Percentiles rank a stretch among this genome's conserved stretches.
Conservation (phyloP, 2,888 invertebrate species). For the Lasioglossum malachurum region DNA sequence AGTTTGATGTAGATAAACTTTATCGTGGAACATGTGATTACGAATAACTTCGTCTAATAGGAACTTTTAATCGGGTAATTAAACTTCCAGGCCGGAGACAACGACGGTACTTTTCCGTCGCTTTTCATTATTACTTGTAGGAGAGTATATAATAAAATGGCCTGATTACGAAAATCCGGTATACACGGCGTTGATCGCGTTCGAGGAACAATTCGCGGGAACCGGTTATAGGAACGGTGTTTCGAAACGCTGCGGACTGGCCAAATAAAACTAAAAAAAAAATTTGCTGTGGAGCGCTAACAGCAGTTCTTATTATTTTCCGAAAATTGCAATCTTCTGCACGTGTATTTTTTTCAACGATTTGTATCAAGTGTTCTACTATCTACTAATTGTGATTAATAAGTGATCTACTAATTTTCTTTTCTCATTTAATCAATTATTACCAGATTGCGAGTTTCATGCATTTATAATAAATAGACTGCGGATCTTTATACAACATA, state of each 20-base stretch:
- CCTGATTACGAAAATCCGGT: background rate
- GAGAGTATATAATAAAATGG: background rate
- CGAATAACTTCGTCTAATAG: slow-evolving; percentile 11
- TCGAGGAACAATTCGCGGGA: slow-evolving; percentile 24
- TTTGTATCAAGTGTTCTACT: background rate
- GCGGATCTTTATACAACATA: background rate
- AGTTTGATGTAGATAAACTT: background rate
- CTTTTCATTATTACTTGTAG: background rate
- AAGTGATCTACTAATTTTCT: too few species aligned
- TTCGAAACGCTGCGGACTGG: background rate
- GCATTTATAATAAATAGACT: background rate
- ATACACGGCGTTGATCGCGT: background rate
- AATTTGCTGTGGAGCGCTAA: background rate
- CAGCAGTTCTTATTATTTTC: background rate
- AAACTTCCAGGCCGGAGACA: background rate
- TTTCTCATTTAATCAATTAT: too few species aligned
- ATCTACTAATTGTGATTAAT: too few species aligned
- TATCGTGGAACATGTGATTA: background rate
- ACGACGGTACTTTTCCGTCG: slow-evolving; percentile 1
- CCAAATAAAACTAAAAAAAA: background rate
- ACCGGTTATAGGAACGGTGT: background rate
- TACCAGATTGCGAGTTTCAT: background rate
- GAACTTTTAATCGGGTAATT: slow-evolving; percentile 14
- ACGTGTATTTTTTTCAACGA: too few species aligned
- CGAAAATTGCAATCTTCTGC: background rate